Conservation (phyloP, 64 coral and sea anemone genomes). For the Cladopsammia gracilis region DNA sequence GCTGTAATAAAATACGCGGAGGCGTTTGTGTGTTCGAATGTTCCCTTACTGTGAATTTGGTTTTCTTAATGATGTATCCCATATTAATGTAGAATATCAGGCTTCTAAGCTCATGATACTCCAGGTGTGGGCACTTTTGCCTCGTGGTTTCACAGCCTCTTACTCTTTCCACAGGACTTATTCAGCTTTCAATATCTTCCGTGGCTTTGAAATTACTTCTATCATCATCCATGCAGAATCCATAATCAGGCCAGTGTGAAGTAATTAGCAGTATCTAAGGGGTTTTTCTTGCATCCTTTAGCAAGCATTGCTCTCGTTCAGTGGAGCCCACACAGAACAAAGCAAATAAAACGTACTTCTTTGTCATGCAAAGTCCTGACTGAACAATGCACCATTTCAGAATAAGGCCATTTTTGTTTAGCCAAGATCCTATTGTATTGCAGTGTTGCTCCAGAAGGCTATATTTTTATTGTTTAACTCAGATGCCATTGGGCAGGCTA, state of each 20-base stretch:
- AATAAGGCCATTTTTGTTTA: constrained; percentile 38
- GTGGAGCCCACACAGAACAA: constrained; percentile 18
- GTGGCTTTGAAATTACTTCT: not conserved
- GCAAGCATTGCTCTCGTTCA: not conserved
- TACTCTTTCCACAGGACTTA: no score
- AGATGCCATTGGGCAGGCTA: constrained; percentile 39
- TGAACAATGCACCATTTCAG: constrained; percentile 26
- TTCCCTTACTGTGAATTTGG: not conserved
- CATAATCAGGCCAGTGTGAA: constrained; percentile 13
- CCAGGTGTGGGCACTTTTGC: not conserved
- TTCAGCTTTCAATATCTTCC: not conserved
- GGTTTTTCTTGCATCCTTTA: constrained; percentile 45
- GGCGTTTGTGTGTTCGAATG: not conserved
- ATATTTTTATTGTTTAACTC: constrained; percentile 1
- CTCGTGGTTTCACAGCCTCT: not conserved
- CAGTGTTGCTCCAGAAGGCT: constrained; percentile 21
- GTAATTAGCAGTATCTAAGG: constrained; percentile 25
- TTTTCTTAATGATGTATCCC: not conserved
- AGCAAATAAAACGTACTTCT: constrained; percentile 21
- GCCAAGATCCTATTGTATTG: constrained; percentile 29
- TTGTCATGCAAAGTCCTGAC: constrained; percentile 26
- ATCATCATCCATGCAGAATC: not conserved
- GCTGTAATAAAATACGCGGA: not conserved
- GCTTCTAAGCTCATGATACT: not conserved
- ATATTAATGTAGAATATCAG: not conserved